These are phyloP conservation scores for Folsomia manolachei DNA, from an alignment of 2,888 invertebrate species.

Conservation along the genomic window DNA sequence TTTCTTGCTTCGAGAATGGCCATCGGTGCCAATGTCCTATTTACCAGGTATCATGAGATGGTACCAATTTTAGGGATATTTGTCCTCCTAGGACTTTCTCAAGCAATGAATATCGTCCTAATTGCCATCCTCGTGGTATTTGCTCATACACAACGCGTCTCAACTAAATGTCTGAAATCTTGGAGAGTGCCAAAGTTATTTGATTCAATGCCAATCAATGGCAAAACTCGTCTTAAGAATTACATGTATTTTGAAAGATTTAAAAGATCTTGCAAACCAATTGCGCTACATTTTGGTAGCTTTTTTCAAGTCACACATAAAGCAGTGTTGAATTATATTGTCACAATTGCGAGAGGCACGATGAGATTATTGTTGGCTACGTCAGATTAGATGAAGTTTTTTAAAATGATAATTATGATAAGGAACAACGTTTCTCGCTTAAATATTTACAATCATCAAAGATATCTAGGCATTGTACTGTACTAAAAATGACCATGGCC, in stretches of 20 bases:
- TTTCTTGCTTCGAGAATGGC: background rate
- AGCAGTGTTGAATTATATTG: background rate
- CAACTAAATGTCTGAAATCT: background rate
- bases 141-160: background rate
- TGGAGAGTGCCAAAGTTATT: background rate
- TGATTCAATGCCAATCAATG: background rate
- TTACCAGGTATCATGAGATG: background rate
- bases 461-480: too few species aligned
- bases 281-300: background rate
- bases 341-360: background rate
- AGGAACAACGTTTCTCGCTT: too few species aligned
- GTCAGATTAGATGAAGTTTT: too few species aligned
- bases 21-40: background rate
- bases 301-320: background rate
- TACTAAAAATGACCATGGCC: too few species aligned
- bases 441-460: too few species aligned
- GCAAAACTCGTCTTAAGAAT: background rate
- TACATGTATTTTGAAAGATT: background rate
- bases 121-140: background rate
- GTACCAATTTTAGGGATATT: background rate
- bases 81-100: background rate
- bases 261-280: background rate
- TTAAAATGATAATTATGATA: too few species aligned
- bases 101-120: background rate
- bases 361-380: background rate